Evolutionary conservation across 2,797 vertebrate genomes (phyloP), one percentile per base, ranked within the genome.

Genomic region (Sebastes hubbsi): DNA sequence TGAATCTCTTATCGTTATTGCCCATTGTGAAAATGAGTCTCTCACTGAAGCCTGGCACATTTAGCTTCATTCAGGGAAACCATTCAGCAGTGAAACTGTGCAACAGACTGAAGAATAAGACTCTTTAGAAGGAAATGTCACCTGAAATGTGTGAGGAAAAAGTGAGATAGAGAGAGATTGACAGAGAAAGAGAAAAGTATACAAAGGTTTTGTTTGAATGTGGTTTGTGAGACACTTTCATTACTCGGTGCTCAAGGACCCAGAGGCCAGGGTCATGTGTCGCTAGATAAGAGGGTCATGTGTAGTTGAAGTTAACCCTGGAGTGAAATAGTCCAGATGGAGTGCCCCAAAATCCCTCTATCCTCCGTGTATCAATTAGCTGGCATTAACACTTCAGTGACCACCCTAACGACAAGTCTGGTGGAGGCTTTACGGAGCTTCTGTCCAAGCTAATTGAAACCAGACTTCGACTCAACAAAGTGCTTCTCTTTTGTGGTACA

Each of bases 11-110:
- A 82, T 81, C 60, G 46, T 88, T 83, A 91, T 87, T 83, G 80
- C 70, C 87, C 80, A 77, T 88, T 90, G 87, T 88, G 78, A 90
- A 90, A 88, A 91, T 81, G 84, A 89, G 90, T 73, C 81, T 81
- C 30, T 84, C 73, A 68, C 67, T 78, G 87, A 85, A 90, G 82
- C 83, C 81, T 68, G 70, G 73, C 75, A 80, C 80, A 87, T 86
- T 89, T 77, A 80, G 58, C 34, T 88, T 86, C 80, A 87, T 88
- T 94, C 86, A 87, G 73, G 29, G 72, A 79, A 91, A 76, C 73
- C 86, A 89, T 88, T 93, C 86, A 88, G 68, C 78, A 83, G 88
- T 89, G 89, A 90, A 93, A 89, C 64, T 79, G 79, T 85, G 84
- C 72, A 82, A 73, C 81, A 80, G 85, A 80, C 67, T 88, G 88